Conservation (phyloP, 2,888 invertebrate genomes). For the Dynastes tityus region DNA sequence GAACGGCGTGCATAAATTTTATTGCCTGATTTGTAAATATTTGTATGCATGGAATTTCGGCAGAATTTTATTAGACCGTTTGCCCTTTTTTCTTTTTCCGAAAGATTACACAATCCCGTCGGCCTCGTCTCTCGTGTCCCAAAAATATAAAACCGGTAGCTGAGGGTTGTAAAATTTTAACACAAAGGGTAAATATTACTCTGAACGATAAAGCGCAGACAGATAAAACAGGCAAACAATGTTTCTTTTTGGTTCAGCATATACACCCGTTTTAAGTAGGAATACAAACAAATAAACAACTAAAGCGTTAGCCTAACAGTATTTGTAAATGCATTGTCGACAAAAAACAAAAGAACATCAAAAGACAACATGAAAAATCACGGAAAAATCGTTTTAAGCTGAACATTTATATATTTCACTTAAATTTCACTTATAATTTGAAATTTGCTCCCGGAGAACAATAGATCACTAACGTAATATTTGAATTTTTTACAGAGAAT, state of each 20-base stretch:
- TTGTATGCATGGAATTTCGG: conserved; percentile 47
- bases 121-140: conserved; percentile 36
- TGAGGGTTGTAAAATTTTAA: conserved; percentile 53
- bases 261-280: conserved; percentile 23
- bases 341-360: not conserved
- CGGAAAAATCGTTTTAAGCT: not conserved
- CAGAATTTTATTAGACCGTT: conserved; percentile 47
- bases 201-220: conserved; percentile 38
- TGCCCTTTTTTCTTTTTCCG: conserved; percentile 37
- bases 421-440: too few species aligned
- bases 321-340: not conserved
- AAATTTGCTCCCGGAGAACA: too few species aligned
- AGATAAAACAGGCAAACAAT: conserved; percentile 40
- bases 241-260: conserved; percentile 6
- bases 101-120: conserved; percentile 45
- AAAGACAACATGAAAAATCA: not conserved
- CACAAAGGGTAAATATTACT: conserved; percentile 53
- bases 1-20: conserved; percentile 41
- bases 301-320: not conserved
- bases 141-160: conserved; percentile 52
- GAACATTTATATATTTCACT: too few species aligned
- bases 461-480: too few species aligned
- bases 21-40: conserved; percentile 49
- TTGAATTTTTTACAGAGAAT: too few species aligned
- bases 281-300: conserved; percentile 21